Evolutionary conservation across 2,888 invertebrate genomes (phyloP), one percentile per base, ranked within the genome.

Genomic region (Nasonia oneida): DNA sequence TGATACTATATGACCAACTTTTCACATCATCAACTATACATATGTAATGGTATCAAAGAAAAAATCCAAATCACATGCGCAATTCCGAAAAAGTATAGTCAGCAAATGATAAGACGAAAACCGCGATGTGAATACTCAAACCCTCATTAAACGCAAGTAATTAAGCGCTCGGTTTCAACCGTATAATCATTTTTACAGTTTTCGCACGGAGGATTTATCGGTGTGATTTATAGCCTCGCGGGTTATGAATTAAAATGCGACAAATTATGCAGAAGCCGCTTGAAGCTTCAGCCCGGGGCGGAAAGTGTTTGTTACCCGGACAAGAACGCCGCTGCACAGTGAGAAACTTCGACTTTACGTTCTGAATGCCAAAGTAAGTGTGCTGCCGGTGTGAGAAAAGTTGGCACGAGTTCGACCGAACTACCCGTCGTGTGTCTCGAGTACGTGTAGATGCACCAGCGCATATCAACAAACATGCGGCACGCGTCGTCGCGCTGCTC

Each of bases 231-330:
- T 81, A 33, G 15, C 4, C 8, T 70, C 33, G 10, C 33, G 70
- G 71, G 10, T 42, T 81, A 84, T 76, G 53, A 57, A 84, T 76
- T 70, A 81, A 76, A 84, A 76, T 23, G 67, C 47, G 47, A 70
- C 42, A 75, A 79, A 84, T 67, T 80, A 50, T 57, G 42, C 75
- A 53, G 15, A 70, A 57, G 3, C n/a, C 57, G n/a, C 18, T n/a
- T n/a, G 73, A 33, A 33, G 64, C 29, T 29, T 23, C 57, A 64
- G 64, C 33, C 39, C 0, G 10, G 39, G 10, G 39, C 15, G 71
- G 18, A 77, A 42, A 83, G 39, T 42, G 53, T 71, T 71, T 77
- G 57, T 71, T 77, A 53, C 23, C 5, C 0, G 14, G 42, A n/a
- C 18, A 33, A 8, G 29, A 8, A 15, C 29, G 29, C 29, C 29